A percentile compares a stretch with the other conserved stretches of the same genome.
Conservation (phyloP, 2,888 invertebrate species). For the Trimorus sp. region DNA sequence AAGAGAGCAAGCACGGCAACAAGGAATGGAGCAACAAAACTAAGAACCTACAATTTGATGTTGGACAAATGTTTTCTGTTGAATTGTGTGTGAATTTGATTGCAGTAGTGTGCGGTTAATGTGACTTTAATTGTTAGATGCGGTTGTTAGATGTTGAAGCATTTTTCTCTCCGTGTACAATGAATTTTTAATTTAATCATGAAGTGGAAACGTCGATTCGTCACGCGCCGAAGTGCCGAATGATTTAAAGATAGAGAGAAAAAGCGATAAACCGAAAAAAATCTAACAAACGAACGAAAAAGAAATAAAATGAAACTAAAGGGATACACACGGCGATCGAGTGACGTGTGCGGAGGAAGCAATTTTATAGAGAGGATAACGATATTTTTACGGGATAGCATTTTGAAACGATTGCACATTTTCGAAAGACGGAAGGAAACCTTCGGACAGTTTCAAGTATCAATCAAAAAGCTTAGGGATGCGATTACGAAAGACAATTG, state of each 20-base stretch:
- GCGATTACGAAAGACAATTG: conserved; percentile 46
- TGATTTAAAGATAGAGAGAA: not conserved
- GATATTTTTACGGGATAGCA: conserved; percentile 79
- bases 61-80: conserved; percentile 56
- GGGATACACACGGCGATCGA: conserved; percentile 23
- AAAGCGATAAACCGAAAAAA: conserved; percentile 14
- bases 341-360: conserved; percentile 69
- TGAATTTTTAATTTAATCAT: conserved; percentile 55
- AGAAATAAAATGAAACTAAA: not conserved
- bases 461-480: conserved; percentile 68
- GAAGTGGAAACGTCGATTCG: conserved; percentile 52
- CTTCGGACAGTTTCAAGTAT: conserved; percentile 75
- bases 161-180: conserved; percentile 65
- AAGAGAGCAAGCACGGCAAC: conserved; percentile 15
- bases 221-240: conserved; percentile 55
- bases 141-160: conserved; percentile 62
- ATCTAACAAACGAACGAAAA: not conserved
- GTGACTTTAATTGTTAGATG: conserved; percentile 59
- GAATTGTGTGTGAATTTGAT: conserved; percentile 58
- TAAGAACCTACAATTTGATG: conserved; percentile 31
- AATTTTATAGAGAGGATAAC: conserved; percentile 76
- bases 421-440: conserved; percentile 74
- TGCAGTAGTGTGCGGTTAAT: conserved; percentile 54
- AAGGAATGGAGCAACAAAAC: conserved; percentile 3
- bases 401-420: conserved; percentile 76